Evolutionary conservation across 2,113 vertebrate species (phyloP).

Genomic region (Mobula birostris): DNA sequence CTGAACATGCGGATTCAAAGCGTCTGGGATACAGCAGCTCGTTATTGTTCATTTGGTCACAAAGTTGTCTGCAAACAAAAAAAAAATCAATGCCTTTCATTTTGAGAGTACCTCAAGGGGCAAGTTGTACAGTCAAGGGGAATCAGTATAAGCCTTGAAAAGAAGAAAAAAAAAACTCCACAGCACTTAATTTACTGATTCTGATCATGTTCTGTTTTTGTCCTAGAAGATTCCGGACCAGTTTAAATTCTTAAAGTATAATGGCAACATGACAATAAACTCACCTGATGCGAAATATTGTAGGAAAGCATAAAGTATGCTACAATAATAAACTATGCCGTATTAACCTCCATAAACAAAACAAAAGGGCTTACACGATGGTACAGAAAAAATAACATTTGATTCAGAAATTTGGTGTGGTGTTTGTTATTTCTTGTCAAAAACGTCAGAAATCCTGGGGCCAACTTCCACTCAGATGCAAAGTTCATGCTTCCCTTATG

Average conservation of each 20-base stretch:
- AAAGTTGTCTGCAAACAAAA: neutral
- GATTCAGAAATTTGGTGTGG: slow-evolving; percentile 12
- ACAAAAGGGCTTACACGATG: slow-evolving; percentile 1
- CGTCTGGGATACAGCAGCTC: neutral
- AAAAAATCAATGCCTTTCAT: slow-evolving; percentile 35
- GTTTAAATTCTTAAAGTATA: neutral
- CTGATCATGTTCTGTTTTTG: neutral
- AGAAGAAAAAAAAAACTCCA: neutral
- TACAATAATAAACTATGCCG: neutral
- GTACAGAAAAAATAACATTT: neutral
- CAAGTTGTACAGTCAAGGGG: slow-evolving; percentile 27
- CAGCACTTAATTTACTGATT: neutral
- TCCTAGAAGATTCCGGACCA: neutral
- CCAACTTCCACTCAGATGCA: slow-evolving; percentile 23
- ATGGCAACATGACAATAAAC: neutral
- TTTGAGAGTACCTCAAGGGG: slow-evolving; percentile 29
- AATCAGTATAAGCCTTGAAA: slow-evolving; percentile 18
- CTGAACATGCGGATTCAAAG: slow-evolving; percentile 26
- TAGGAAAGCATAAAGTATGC: slow-evolving; percentile 6
- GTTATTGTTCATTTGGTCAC: slow-evolving; percentile 25
- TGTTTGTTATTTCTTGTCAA: slow-evolving; percentile 36
- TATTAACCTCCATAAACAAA: neutral
- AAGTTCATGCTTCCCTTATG: neutral
- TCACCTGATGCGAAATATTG: slow-evolving; percentile 3
- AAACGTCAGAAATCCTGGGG: slow-evolving; percentile 20